Evolutionary conservation across 2,888 invertebrate genomes (phyloP).

Genomic region (Drosophila lutescens): DNA sequence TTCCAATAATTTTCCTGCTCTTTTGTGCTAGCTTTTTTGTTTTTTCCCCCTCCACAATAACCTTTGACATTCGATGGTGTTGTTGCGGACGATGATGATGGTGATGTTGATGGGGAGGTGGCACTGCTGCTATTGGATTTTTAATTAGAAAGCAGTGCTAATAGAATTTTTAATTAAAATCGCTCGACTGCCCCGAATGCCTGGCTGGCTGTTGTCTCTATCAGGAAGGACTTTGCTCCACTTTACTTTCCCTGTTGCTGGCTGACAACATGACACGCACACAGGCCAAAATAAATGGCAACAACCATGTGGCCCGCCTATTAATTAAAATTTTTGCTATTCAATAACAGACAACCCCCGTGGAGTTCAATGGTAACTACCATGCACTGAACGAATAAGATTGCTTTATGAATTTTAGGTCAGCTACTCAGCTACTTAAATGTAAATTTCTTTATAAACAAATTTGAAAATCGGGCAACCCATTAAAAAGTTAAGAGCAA

Average conservation of each 20-base stretch:
- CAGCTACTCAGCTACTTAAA: too few species aligned
- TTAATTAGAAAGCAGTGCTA: slow-evolving; percentile 74
- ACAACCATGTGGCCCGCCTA: slow-evolving; percentile 51
- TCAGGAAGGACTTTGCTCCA: slow-evolving; percentile 23
- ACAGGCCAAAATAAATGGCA: slow-evolving; percentile 42
- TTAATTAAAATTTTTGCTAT: slow-evolving; percentile 76
- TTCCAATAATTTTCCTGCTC: slow-evolving; percentile 46
- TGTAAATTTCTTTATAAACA: not conserved
- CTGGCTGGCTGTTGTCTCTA: slow-evolving; percentile 23
- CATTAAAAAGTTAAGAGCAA: too few species aligned
- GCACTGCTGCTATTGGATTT: slow-evolving; percentile 46
- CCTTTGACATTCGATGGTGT: slow-evolving; percentile 44
- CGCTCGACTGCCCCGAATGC: slow-evolving; percentile 42
- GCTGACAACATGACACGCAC: slow-evolving; percentile 70
- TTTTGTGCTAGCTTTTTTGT: slow-evolving; percentile 12
- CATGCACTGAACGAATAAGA: slow-evolving; percentile 1
- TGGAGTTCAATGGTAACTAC: slow-evolving; percentile 23
- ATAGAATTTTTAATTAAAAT: slow-evolving; percentile 80
- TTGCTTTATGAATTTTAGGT: not conserved
- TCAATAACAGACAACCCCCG: slow-evolving; percentile 52
- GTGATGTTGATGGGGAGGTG: slow-evolving; percentile 8
- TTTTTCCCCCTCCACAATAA: slow-evolving; percentile 17
- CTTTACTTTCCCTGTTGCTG: slow-evolving; percentile 52
- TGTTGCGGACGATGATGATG: slow-evolving; percentile 20
- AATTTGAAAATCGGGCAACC: too few species aligned